Base-by-base conservation (phyloP, 2,888 invertebrate genomes). In the Hermaeophaga mercurialis region DNA sequence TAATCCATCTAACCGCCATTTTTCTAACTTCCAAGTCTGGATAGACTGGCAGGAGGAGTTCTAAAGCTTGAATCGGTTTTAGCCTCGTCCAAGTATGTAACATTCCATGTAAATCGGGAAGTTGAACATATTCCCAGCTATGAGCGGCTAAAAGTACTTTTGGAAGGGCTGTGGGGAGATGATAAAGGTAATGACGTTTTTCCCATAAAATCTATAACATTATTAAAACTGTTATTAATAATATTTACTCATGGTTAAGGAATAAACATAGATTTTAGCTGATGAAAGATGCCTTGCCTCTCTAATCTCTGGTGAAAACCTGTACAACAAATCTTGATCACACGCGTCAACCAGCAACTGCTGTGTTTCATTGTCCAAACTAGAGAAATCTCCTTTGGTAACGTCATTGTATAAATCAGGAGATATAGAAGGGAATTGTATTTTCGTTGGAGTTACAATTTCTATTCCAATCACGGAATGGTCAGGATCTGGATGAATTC, bases 111-210 rank as follows among this genome's bases (percentile, higher is more conserved):
- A 97, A 83, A 73, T 96, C 95, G 6, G 89, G 85, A 17, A 96
- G 80, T 72, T 89, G 90, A 7, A 89, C 89, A 79, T 90, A 94
- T 73, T 93, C 93, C 97, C 96, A 97, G 72, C 90, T 89, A 59
- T 91, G 90, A 0, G 94, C 93, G 0, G 94, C 91, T 63, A 91
- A 80, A 56, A 94, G 80, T 6, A 95, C 90, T 73, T 94, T 90
- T 0, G 94, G 92, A 68, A 95, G 75, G 0, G 95, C 95, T 70
- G 89, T 86, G 0, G 96, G 90, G 64, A 90, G 83, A 50, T 89
- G 84, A 58, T 91, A 88, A 47, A 97, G 80, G 76, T 95, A 95
- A 74, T 94, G 89, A 1, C 96, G 86, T 73, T 95, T 95, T 72
- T 94, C 94, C 96, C 96, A 97, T 69, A 97, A 81, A 45, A 94